phyloP scores from a whole-genome alignment of 2,113 vertebrate genomes.

The Poeciliopsis turrubarensis region DNA sequence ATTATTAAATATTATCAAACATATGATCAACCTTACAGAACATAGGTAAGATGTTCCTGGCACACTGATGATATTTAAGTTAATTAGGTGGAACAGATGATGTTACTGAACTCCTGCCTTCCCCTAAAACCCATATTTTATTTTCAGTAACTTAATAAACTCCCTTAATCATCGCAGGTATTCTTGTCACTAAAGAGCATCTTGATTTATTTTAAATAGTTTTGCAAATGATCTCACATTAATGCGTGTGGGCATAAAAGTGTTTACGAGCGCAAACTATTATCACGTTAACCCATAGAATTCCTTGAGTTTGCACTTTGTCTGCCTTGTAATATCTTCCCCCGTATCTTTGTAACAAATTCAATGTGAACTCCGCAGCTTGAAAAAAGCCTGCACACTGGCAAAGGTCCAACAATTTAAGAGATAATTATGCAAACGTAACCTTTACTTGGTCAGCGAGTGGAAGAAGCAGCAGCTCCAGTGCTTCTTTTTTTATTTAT shows the following conservation, averaged over 20 bases:
- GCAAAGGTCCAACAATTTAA: constrained; percentile 78
- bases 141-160: constrained; percentile 31
- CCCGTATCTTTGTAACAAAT: constrained; percentile 74
- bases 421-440: constrained; percentile 84
- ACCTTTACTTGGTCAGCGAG: constrained; percentile 84
- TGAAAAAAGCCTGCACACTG: constrained; percentile 62
- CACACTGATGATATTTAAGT: constrained; percentile 7
- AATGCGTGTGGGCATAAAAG: constrained; percentile 64
- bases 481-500: constrained; percentile 48
- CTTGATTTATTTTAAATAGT: constrained; percentile 63
- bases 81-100: constrained; percentile 2
- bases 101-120: background rate
- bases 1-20: constrained; percentile 15
- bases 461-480: constrained; percentile 68
- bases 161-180: constrained; percentile 17
- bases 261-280: constrained; percentile 72
- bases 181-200: constrained; percentile 36
- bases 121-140: constrained; percentile 20
- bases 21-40: background rate
- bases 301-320: constrained; percentile 77
- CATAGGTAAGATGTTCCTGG: background rate
- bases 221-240: constrained; percentile 65
- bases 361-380: constrained; percentile 69
- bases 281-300: constrained; percentile 79
- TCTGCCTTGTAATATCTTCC: constrained; percentile 75